phyloP scores from a whole-genome alignment of 92 coral and sea anemone species.

The Epizoanthus stellaris region DNA sequence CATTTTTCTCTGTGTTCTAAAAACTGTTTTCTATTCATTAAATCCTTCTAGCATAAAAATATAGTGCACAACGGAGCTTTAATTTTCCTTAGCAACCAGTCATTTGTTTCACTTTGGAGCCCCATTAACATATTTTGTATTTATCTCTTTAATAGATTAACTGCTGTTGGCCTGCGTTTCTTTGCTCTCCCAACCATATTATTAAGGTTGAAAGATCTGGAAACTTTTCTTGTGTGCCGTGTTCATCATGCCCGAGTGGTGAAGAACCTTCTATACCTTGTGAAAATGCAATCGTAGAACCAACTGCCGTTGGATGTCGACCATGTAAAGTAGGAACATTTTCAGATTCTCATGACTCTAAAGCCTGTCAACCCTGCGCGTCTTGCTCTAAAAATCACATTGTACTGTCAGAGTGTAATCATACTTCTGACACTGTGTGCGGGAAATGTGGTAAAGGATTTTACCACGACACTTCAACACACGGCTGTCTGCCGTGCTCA shows the following conservation, averaged over 20 bases:
- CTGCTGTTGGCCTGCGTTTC: too few relatives aligned
- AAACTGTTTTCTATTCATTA: too few relatives aligned
- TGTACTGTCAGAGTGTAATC: constrained; percentile 34
- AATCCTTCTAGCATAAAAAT: too few relatives aligned
- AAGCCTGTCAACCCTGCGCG: constrained; percentile 26
- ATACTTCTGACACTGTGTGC: constrained; percentile 47
- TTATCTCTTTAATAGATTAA: too few relatives aligned
- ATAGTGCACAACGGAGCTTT: too few relatives aligned
- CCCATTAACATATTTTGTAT: too few relatives aligned
- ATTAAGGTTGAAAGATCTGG: too few relatives aligned
- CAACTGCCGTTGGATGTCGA: constrained; percentile 1
- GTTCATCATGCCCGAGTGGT: constrained; percentile 12
- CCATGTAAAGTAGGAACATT: constrained; percentile 43
- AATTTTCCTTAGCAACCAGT: too few relatives aligned
- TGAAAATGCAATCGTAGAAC: constrained; percentile 8
- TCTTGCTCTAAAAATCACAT: constrained; percentile 18
- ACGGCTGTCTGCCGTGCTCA: constrained; percentile 43
- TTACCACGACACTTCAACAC: constrained; percentile 1
- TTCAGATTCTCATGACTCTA: constrained; percentile 10
- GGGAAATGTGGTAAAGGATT: constrained; percentile 46
- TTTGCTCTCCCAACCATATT: too few relatives aligned
- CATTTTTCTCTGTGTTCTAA: too few relatives aligned
- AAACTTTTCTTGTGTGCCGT: constrained; percentile 13
- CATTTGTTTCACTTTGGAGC: too few relatives aligned
- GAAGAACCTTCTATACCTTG: constrained; percentile 43